phyloP scores from a whole-genome alignment of 2,797 vertebrate genomes.

The Notoglanidium macrostoma region DNA sequence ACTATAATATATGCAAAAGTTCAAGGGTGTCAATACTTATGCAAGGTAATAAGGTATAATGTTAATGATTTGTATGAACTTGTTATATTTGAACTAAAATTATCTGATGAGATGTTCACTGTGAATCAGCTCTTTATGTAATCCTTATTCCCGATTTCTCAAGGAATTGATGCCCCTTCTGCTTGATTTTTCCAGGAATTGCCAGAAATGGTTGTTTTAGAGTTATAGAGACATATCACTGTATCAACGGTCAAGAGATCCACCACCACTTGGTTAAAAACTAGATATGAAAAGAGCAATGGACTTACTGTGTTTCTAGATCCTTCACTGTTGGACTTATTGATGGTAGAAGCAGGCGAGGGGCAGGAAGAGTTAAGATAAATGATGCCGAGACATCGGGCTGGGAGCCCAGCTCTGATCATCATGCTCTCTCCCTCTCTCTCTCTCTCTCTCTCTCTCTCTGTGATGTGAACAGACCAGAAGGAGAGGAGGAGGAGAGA shows the following conservation, averaged over 20 bases:
- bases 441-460: conserved; percentile 40
- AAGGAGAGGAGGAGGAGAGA: conserved; percentile 57
- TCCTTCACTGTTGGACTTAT: conserved; percentile 14
- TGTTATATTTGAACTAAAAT: background rate
- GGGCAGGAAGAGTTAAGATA: conserved; percentile 51
- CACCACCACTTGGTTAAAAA: conserved; percentile 46
- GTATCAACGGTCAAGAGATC: background rate
- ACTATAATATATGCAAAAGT: background rate
- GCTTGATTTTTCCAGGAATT: background rate
- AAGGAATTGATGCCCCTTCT: conserved; percentile 20
- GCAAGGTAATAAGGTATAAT: background rate
- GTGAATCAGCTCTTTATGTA: background rate
- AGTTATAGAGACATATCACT: conserved; percentile 1
- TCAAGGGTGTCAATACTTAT: background rate
- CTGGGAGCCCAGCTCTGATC: conserved; percentile 66
- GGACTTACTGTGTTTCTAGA: background rate
- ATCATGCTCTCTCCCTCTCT: conserved; percentile 55
- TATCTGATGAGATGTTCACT: background rate
- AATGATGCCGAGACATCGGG: conserved; percentile 40
- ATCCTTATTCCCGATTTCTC: conserved; percentile 58
- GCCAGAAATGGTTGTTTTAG: background rate
- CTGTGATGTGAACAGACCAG: conserved; percentile 72
- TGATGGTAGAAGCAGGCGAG: conserved; percentile 37
- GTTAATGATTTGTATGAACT: background rate
- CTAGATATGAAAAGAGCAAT: conserved; percentile 49